phyloP scores from a whole-genome alignment of 1,140 invertebrate species.

The Chelonus insularis region DNA sequence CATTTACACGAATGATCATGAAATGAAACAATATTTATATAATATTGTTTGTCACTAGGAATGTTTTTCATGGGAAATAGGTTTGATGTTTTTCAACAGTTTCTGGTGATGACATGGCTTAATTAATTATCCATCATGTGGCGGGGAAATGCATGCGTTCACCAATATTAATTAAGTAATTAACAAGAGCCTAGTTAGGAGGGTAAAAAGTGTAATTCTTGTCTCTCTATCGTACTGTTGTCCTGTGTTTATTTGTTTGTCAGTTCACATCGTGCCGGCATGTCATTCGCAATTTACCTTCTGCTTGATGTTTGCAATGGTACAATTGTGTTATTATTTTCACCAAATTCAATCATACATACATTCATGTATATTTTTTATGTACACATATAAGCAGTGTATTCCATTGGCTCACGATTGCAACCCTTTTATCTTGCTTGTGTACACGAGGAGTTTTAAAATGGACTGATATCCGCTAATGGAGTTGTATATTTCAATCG shows the following conservation, averaged over 20 bases:
- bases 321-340: conserved; percentile 21
- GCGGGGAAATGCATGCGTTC: conserved; percentile 8
- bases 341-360: not conserved
- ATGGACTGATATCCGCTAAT: no score
- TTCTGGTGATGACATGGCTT: conserved; percentile 9
- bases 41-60: conserved; percentile 4
- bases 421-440: no score
- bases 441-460: no score
- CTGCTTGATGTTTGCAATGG: conserved; percentile 1
- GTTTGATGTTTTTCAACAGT: not conserved
- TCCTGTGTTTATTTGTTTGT: not conserved
- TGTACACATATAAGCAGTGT: no score
- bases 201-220: conserved; percentile 7
- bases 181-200: conserved; percentile 7
- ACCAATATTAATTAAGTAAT: conserved; percentile 32
- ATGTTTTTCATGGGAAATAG: not conserved
- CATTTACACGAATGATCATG: not conserved
- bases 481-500: no score
- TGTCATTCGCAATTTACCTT: conserved; percentile 27
- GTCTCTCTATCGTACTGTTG: not conserved
- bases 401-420: no score
- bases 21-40: not conserved
- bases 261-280: not conserved
- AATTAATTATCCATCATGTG: conserved; percentile 13
- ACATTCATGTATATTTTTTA: no score